Evolutionary conservation across 2,888 invertebrate species (phyloP), one percentile per base, ranked within the genome.

Genomic region (Chymomyza fuscimana): DNA sequence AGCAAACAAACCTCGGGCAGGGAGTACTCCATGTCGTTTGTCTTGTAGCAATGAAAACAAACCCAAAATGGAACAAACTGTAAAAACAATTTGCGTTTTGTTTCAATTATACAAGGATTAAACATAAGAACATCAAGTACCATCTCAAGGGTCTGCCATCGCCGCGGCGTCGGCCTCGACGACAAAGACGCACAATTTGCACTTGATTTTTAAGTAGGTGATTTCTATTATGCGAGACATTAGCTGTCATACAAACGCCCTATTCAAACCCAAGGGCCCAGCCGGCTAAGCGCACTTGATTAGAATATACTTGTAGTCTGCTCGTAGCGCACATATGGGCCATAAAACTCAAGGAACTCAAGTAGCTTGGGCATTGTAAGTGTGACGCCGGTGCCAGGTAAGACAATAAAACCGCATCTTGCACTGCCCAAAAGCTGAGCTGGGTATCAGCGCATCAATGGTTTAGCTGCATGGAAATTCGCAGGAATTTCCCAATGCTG

Each of bases 241-340:
- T 86, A 86, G 85, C 79, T 84, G 85, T 84, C 86, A 86, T 86
- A 88, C 88, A 88, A 88, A 86, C 86, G 88, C 86, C 86, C 86
- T 82, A 75, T 81, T 83, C 83, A 83, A 85, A 77, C 87, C 83
- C 74, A 65, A 80, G 80, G 80, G 82, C 82, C 71, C 12, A 50
- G 54, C 70, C 32, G 46, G 15, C 74, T 59, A 67, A 80, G 80
- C 78, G 80, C 82, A 83, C 87, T 87, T 83, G 83, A 83, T 83
- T 83, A 83, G 73, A 81, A 87, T 82, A 66, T 12, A 5, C 61
- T 58, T 12, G 9, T 46, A 5, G 52, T 15, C 16, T 9, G 40
- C 46, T 1, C 66, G 50, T 69, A 36, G 52, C 54, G 61, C 32
- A 59, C 70, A 59, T n/a, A 29, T 51, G 64, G 29, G 7, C 70